Base-by-base conservation (phyloP, 2,797 vertebrate genomes). In the Melanotaenia nigrans region DNA sequence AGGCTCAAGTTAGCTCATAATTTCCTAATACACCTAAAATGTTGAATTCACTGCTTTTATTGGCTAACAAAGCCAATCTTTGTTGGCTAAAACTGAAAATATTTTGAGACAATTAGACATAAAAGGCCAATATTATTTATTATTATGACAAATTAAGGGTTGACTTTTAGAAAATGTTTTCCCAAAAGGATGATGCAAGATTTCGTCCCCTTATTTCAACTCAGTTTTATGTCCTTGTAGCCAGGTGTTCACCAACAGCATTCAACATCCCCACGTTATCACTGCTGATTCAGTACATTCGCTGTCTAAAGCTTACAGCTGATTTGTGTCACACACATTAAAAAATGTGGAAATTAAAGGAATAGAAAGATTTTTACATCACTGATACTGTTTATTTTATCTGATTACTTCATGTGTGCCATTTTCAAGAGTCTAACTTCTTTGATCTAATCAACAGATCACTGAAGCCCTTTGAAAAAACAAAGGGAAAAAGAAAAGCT, bases 361-460 rank as follows among this genome's bases (percentile, higher is more conserved):
- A 53, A 45, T 33, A 3, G 7, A 18, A 28, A 20, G 1, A 61
- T 28, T 36, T 24, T 60, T 7, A 40, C 62, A 61, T 25, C 54
- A 54, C 11, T 53, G 25, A 6, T 2, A 0, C 22, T 1, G 57
- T 57, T 55, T 66, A n/a, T 69, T 59, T 59, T 13, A 5, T 22
- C 33, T 40, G 47, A 84, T 79, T 54, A 49, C 40, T 58, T 62
- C 25, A 61, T 4, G 10, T 36, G 1, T n/a, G 18, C 18, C 4
- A 40, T 35, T 22, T 22, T 66, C 24, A 65, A 18, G 14, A 5
- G 1, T 58, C 18, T 45, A 32, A 42, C 10, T 25, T 58, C 10
- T 71, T 14, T 58, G 59, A 82, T 68, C 25, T 71, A 74, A 81
- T 79, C 68, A 36, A 36, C 57, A 53, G n/a, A 22, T 24, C 49